Evolutionary conservation across 2,797 vertebrate genomes (phyloP), one percentile per base, ranked within the genome.

Genomic region (Tapera naevia): DNA sequence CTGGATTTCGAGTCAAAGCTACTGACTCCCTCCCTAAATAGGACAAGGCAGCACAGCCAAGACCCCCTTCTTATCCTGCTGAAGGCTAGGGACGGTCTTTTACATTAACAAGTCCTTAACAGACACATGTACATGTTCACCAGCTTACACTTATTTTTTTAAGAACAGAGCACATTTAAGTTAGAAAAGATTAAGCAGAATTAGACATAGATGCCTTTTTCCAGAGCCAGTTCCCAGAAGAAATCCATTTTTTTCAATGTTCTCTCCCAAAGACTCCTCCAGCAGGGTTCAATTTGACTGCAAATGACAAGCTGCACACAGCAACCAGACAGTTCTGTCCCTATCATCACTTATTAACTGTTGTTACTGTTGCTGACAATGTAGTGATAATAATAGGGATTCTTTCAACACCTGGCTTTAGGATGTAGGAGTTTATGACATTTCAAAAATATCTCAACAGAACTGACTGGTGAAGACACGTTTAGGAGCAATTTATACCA

Each of bases 321-420:
- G 64, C 76, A 95, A 94, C 73, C 89, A 96, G 90, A 69, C 88
- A 76, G 87, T 97, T 87, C 41, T 89, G 87, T 74, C 87, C 86
- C 84, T 70, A 86, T 91, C 80, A 90, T 96, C 92, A 60, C 91
- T 96, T 93, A 96, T 94, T 90, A 96, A 92, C 89, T 93, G 91
- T 96, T 95, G 94, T 90, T 97, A 78, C 95, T 95, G 93, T 91
- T n/a, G 1, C 91, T 97, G 95, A 93, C 91, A 91, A 25, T 13
- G 65, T 54, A 80, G 67, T 54, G 92, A 75, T 96, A 94, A 96
- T 97, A 90, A 95, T 33, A 97, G 94, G 71, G 73, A 85, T 92
- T 80, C 89, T 91, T 94, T 95, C 91, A 93, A 91, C 95, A 84
- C 89, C 90, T 95, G 94, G 89, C 88, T 94, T 61, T 27, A 54